phyloP scores from a whole-genome alignment of 2,113 vertebrate genomes.

The Syrrhaptes paradoxus region DNA sequence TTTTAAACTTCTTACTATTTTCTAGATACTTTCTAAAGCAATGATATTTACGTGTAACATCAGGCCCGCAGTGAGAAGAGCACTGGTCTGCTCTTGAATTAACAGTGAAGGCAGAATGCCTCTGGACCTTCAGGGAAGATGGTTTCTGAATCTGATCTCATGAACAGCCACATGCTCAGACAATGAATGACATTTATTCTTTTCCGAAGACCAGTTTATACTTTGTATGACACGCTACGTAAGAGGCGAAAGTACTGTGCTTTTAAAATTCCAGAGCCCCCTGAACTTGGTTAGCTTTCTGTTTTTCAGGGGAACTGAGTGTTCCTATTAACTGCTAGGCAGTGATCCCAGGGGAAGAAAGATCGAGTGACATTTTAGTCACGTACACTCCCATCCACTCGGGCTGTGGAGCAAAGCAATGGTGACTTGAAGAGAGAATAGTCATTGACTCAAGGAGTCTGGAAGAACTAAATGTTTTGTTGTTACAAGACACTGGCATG shows the following conservation, averaged over 20 bases:
- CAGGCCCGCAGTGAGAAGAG: background rate
- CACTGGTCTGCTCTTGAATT: background rate
- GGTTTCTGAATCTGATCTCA: background rate
- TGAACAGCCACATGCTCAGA: background rate
- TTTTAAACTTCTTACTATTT: background rate
- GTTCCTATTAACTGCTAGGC: background rate
- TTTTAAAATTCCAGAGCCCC: background rate
- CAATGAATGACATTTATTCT: background rate
- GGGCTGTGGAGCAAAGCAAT: accelerated
- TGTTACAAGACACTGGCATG: background rate
- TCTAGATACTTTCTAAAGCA: background rate
- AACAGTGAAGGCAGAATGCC: background rate
- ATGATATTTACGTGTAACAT: background rate
- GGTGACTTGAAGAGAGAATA: background rate
- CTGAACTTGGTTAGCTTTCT: background rate
- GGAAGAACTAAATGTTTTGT: background rate
- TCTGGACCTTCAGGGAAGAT: background rate
- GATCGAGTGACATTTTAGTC: background rate
- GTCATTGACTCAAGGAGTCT: background rate
- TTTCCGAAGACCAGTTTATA: background rate
- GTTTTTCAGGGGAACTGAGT: background rate
- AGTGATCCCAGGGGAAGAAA: background rate
- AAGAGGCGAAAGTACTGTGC: background rate
- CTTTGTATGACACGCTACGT: background rate
- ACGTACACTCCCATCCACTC: background rate